These are phyloP conservation scores for Istiophorus platypterus DNA, from an alignment of 2,113 vertebrate species.

Conservation along the genomic window DNA sequence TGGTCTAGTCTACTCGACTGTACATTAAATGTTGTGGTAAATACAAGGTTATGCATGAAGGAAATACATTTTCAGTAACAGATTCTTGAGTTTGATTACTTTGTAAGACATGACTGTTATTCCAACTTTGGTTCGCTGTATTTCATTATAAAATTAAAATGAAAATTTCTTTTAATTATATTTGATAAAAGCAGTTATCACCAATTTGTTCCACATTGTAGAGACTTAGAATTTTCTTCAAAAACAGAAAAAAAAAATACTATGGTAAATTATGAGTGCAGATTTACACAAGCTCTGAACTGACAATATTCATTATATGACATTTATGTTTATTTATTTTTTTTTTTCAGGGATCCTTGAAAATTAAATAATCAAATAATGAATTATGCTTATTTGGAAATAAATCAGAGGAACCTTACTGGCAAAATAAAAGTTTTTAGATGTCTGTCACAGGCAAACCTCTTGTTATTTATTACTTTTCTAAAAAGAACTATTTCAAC, in stretches of 20 bases:
- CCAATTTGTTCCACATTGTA: background rate
- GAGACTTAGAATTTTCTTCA: background rate
- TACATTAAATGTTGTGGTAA: background rate
- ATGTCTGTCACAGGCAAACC: too few relatives aligned
- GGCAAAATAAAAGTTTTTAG: too few relatives aligned
- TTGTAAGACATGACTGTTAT: background rate
- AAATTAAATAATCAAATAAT: background rate
- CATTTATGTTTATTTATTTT: background rate
- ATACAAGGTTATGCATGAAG: background rate
- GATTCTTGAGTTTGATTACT: background rate
- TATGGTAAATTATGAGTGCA: background rate
- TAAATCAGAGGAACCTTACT: too few relatives aligned
- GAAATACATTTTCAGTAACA: background rate
- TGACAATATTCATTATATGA: background rate
- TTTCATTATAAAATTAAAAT: too few relatives aligned
- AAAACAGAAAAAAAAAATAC: background rate
- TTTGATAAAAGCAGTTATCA: background rate
- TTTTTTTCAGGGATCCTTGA: background rate
- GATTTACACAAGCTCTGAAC: background rate
- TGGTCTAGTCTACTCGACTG: background rate
- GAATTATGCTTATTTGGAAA: background rate
- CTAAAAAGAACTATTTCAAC: too few relatives aligned
- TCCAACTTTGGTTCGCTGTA: too few relatives aligned
- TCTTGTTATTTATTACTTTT: too few relatives aligned
- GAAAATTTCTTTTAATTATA: background rate